These are phyloP conservation scores for Zosterops hypoxanthus DNA, from an alignment of 2,113 vertebrate species.

Conservation along the genomic window DNA sequence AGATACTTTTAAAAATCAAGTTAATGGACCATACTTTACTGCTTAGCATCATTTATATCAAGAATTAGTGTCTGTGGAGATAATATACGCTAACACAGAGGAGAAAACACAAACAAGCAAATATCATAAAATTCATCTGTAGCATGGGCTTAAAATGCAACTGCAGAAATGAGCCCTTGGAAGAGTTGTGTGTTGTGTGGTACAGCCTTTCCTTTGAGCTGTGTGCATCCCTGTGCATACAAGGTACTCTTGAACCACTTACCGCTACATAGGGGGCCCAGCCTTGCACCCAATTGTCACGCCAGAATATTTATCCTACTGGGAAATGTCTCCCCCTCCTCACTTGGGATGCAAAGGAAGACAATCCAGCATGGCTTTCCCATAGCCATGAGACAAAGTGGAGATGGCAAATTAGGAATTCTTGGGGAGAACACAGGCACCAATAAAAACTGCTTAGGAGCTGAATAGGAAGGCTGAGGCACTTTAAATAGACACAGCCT, in stretches of 20 bases:
- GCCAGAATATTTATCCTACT: not conserved
- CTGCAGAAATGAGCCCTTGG: conserved; percentile 1
- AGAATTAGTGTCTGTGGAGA: conserved; percentile 65
- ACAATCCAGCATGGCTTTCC: not conserved
- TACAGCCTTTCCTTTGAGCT: not conserved
- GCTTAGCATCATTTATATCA: conserved; percentile 71
- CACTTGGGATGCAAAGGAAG: not conserved
- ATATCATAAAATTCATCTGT: conserved; percentile 39
- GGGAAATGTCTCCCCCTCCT: not conserved
- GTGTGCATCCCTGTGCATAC: not conserved
- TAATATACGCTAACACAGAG: conserved; percentile 61
- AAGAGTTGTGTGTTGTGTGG: not conserved
- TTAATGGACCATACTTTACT: conserved; percentile 73
- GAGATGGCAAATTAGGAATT: not conserved
- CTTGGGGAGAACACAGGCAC: not conserved
- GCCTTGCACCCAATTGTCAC: not conserved
- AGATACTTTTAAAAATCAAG: conserved; percentile 71
- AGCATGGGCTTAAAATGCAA: not conserved
- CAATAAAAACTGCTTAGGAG: not conserved
- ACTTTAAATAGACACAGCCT: not conserved
- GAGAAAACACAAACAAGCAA: conserved; percentile 62
- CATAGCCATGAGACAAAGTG: accelerated
- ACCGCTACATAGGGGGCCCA: not conserved
- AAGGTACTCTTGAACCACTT: not conserved
- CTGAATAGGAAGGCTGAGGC: not conserved